phyloP scores from a whole-genome alignment of 2,888 invertebrate species.

The Crepidodera aurea region DNA sequence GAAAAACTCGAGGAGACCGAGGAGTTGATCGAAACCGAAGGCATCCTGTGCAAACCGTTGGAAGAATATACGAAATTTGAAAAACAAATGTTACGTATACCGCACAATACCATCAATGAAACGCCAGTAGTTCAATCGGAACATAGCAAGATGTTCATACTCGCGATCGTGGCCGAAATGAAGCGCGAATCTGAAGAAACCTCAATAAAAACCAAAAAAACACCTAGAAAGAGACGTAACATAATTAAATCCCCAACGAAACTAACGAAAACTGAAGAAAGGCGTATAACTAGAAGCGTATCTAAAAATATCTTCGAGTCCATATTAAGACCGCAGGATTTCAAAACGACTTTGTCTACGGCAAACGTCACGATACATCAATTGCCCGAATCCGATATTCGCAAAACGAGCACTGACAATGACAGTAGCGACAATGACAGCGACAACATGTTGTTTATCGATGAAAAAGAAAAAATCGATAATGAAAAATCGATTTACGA shows the following conservation, averaged over 20 bases:
- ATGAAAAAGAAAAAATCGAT: constrained; percentile 14
- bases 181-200: neutral
- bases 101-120: too few species aligned
- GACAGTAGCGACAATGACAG: constrained; percentile 23
- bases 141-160: neutral
- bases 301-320: neutral
- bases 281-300: neutral
- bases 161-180: neutral
- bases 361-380: neutral
- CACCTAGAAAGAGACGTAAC: too few species aligned
- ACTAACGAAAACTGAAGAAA: too few species aligned
- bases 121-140: neutral
- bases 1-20: too few species aligned
- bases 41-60: too few species aligned
- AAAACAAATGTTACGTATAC: too few species aligned
- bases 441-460: constrained; percentile 22
- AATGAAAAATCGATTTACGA: neutral
- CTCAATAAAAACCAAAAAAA: neutral
- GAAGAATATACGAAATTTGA: too few species aligned
- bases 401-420: neutral
- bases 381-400: neutral
- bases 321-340: neutral
- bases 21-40: too few species aligned
- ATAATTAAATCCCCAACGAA: too few species aligned
- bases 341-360: neutral